phyloP scores from a whole-genome alignment of 2,113 vertebrate species.

The Craseonycteris thonglongyai region DNA sequence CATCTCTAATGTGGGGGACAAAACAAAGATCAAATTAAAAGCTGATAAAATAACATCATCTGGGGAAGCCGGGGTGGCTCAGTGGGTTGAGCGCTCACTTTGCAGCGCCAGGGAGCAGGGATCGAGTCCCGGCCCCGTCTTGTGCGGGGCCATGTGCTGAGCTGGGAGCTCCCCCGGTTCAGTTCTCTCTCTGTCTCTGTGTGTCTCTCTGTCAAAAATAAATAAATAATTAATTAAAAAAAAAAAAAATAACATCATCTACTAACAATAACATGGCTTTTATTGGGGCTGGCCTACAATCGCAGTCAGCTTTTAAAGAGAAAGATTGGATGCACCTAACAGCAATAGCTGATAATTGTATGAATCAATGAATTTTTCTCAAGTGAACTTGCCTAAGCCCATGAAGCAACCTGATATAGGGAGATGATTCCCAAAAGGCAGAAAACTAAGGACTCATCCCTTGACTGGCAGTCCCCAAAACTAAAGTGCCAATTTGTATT shows the following conservation, averaged over 20 bases:
- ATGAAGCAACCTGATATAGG: neutral
- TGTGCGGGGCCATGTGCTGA: no score
- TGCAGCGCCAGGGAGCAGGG: no score
- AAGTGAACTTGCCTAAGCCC: neutral
- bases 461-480: neutral
- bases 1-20: neutral
- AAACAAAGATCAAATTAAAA: conserved; percentile 7
- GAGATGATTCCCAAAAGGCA: neutral
- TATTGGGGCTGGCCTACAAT: neutral
- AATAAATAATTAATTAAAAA: no score
- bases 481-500: neutral
- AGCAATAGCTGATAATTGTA: neutral
- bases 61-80: no score
- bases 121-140: no score
- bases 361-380: conserved; percentile 10
- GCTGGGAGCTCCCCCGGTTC: no score
- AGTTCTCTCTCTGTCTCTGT: no score
- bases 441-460: neutral
- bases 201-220: no score
- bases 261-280: neutral
- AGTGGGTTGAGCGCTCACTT: no score
- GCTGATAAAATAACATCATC: conserved; percentile 7
- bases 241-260: neutral
- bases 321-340: neutral
- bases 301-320: neutral